Conservation (phyloP, 2,797 vertebrate genomes). For the Oophaga sylvatica region DNA sequence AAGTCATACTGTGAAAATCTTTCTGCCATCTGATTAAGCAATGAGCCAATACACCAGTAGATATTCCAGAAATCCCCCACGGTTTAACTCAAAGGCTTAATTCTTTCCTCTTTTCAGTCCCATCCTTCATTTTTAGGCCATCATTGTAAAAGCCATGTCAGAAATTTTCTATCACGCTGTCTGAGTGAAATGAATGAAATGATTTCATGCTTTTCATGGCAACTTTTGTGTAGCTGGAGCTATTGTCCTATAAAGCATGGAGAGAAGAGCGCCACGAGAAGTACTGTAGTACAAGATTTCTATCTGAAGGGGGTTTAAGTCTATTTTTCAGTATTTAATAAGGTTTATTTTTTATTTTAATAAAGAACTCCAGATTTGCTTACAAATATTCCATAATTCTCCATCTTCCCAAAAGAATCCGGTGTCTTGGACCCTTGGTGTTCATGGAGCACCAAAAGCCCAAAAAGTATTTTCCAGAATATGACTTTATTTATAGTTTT, state of each 20-base stretch:
- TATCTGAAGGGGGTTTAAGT: conserved; percentile 8
- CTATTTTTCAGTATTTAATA: conserved; percentile 17
- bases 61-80: conserved; percentile 77
- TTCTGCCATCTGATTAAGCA: conserved; percentile 77
- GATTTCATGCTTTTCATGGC: conserved; percentile 66
- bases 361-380: not conserved
- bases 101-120: conserved; percentile 76
- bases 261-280: conserved; percentile 39
- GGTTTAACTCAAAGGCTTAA: conserved; percentile 73
- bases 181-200: conserved; percentile 76
- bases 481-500: not conserved
- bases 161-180: conserved; percentile 75
- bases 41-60: conserved; percentile 75
- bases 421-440: too few relatives aligned
- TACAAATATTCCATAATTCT: not conserved
- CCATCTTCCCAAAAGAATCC: not conserved
- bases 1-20: conserved; percentile 75
- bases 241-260: conserved; percentile 50
- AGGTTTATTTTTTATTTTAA: not conserved
- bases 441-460: not conserved
- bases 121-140: conserved; percentile 74
- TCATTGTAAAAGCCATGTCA: conserved; percentile 71
- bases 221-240: conserved; percentile 64
- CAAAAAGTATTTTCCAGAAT: not conserved
- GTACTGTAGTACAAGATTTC: conserved; percentile 35